Evolutionary conservation across 2,113 vertebrate species (phyloP).

Genomic region (Chascanopsetta lugubris): DNA sequence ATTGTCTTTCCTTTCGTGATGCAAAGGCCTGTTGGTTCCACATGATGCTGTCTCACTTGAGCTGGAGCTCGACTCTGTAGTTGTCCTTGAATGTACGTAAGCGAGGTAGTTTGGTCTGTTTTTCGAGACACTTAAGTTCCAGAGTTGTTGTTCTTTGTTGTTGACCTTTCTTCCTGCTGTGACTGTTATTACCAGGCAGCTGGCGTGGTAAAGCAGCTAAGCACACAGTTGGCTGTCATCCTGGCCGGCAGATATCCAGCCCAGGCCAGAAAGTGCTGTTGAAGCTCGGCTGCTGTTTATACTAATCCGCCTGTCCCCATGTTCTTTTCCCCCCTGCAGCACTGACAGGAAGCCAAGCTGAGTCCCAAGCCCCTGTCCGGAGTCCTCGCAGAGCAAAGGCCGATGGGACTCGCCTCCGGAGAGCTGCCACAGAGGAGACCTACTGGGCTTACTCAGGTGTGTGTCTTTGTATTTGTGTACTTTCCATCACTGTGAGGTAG

Average conservation of each 20-base stretch:
- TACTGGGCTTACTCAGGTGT: slow-evolving; percentile 98
- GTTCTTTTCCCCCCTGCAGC: slow-evolving; percentile 75
- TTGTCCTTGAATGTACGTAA: neutral
- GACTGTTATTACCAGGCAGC: slow-evolving; percentile 29
- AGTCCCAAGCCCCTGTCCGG: slow-evolving; percentile 54
- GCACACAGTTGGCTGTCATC: slow-evolving; percentile 53
- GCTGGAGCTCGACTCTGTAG: neutral
- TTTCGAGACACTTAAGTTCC: slow-evolving; percentile 10
- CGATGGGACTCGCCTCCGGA: slow-evolving; percentile 82
- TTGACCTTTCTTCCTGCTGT: slow-evolving; percentile 35
- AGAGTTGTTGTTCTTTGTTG: slow-evolving; percentile 10
- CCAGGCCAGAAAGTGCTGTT: slow-evolving; percentile 6
- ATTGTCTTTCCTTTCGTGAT: neutral
- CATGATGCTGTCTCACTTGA: neutral
- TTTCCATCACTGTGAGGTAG: slow-evolving; percentile 4
- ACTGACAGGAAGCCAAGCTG: slow-evolving; percentile 86
- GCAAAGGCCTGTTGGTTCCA: neutral
- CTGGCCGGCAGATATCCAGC: slow-evolving; percentile 33
- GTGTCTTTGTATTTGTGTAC: slow-evolving; percentile 46
- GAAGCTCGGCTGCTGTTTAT: slow-evolving; percentile 21
- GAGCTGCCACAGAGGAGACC: slow-evolving; percentile 84
- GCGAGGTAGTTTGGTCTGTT: neutral
- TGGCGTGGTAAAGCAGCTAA: slow-evolving; percentile 37
- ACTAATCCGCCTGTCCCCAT: slow-evolving; percentile 47
- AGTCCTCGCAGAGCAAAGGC: slow-evolving; percentile 74